A percentile compares a stretch with the other conserved stretches of the same genome.
These are phyloP conservation scores for Oscarella lobularis DNA, from an alignment of 37 sponge, comb jelly and placozoan species.

Conservation along the genomic window DNA sequence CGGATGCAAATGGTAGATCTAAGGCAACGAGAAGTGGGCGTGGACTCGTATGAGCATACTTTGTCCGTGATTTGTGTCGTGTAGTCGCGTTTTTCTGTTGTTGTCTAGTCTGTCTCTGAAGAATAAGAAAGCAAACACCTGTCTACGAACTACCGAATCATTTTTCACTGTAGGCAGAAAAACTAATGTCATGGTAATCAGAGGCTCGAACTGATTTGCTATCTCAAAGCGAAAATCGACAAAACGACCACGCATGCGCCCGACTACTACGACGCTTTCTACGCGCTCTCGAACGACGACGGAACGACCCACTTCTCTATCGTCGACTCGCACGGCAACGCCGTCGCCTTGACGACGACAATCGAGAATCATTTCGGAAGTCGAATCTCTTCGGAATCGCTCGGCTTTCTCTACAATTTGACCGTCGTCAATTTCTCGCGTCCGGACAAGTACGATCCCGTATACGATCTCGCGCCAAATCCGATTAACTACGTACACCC, in stretches of 20 bases:
- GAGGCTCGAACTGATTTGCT: too few species aligned
- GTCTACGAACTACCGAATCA: too few species aligned
- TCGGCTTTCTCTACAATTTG: constrained; percentile 73
- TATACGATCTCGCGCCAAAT: constrained; percentile 12
- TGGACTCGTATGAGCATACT: too few species aligned
- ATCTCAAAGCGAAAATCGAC: constrained; percentile 28
- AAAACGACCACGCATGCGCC: constrained; percentile 34
- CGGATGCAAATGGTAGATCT: too few species aligned
- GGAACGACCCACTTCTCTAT: constrained; percentile 75
- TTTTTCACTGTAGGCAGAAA: too few species aligned
- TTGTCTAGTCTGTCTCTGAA: too few species aligned
- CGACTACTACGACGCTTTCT: constrained; percentile 29
- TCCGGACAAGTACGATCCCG: constrained; percentile 21
- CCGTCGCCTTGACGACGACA: constrained; percentile 68
- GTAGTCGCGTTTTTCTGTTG: too few species aligned
- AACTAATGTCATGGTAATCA: too few species aligned
- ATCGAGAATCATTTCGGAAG: constrained; percentile 75
- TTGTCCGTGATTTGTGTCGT: too few species aligned
- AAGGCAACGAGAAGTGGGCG: too few species aligned
- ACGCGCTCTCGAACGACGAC: too few species aligned
- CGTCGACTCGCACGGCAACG: constrained; percentile 68
- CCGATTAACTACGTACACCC: constrained; percentile 60
- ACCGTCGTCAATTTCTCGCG: constrained; percentile 77
- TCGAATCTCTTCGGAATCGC: constrained; percentile 24
- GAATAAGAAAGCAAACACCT: too few species aligned